Percentiles rank a stretch among this genome's conserved stretches.
Conservation (phyloP, 2,888 invertebrate genomes). For the Dryomyza anilis region DNA sequence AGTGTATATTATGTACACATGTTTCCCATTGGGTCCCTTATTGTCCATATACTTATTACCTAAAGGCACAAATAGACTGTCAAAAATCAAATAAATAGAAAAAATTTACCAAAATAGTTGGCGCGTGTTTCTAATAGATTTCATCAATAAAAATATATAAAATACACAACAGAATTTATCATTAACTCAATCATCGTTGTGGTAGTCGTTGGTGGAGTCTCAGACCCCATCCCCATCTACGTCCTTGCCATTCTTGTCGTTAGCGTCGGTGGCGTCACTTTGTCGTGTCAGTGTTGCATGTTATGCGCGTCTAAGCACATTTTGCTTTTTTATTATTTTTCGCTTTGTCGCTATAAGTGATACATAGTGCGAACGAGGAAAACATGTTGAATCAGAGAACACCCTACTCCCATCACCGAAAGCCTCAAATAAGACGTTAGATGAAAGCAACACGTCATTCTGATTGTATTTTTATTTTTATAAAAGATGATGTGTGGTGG, state of each 20-base stretch:
- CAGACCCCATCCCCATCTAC: too few relatives aligned
- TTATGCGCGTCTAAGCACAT: not conserved
- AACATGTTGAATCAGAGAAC: slow-evolving; percentile 1
- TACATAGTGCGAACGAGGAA: not conserved
- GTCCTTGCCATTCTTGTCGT: not conserved
- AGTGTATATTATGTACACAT: too few relatives aligned
- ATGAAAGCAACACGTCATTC: too few relatives aligned
- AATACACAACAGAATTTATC: not conserved
- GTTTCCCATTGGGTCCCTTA: too few relatives aligned
- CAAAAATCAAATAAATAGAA: not conserved
- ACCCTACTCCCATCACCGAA: not conserved
- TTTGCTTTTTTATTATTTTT: not conserved
- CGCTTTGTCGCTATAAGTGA: too few relatives aligned
- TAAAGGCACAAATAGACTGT: too few relatives aligned
- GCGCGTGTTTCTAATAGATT: slow-evolving; percentile 5
- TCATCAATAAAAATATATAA: not conserved
- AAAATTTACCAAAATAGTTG: not conserved
- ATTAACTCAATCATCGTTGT: slow-evolving; percentile 5
- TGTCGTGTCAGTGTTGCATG: not conserved
- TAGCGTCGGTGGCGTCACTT: not conserved
- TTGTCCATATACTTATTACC: too few relatives aligned
- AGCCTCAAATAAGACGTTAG: too few relatives aligned
- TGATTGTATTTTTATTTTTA: too few relatives aligned
- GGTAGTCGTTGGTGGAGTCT: not conserved
- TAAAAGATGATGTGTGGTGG: too few relatives aligned